Conservation (phyloP, 2,797 vertebrate genomes). For the Catamblyrhynchus diadema region DNA sequence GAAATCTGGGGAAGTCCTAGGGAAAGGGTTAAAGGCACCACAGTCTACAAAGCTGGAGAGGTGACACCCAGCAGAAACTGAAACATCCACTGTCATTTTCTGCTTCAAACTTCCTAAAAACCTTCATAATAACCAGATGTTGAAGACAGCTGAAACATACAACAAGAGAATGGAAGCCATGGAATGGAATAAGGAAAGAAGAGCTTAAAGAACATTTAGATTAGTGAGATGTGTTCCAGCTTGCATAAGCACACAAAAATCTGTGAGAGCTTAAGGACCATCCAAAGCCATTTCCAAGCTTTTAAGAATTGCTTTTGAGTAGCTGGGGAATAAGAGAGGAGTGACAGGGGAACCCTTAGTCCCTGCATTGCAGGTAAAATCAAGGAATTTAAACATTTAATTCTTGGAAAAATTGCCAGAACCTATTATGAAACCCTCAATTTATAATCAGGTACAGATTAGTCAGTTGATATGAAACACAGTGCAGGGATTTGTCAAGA, state of each 20-base stretch:
- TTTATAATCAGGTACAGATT: neutral
- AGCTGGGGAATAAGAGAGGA: neutral
- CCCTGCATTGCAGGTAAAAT: neutral
- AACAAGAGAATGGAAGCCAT: neutral
- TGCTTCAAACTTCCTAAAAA: neutral
- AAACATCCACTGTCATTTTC: neutral
- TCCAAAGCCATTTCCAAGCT: neutral
- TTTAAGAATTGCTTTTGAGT: neutral
- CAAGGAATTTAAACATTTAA: neutral
- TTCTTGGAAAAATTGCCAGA: neutral
- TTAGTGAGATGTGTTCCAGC: neutral
- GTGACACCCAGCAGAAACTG: neutral
- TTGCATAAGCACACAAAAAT: neutral
- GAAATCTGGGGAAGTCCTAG: neutral
- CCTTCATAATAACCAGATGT: neutral
- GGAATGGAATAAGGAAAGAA: neutral
- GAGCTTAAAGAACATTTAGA: slow-evolving; percentile 7
- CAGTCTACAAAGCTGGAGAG: neutral
- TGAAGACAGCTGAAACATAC: neutral
- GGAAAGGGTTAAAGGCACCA: neutral
- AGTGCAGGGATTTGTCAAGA: neutral
- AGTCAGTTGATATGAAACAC: neutral
- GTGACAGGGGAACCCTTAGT: neutral
- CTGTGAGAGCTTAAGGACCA: neutral
- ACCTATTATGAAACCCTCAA: neutral